Evolutionary conservation across 2,113 vertebrate species (phyloP).

Genomic region (Dascyllus trimaculatus): DNA sequence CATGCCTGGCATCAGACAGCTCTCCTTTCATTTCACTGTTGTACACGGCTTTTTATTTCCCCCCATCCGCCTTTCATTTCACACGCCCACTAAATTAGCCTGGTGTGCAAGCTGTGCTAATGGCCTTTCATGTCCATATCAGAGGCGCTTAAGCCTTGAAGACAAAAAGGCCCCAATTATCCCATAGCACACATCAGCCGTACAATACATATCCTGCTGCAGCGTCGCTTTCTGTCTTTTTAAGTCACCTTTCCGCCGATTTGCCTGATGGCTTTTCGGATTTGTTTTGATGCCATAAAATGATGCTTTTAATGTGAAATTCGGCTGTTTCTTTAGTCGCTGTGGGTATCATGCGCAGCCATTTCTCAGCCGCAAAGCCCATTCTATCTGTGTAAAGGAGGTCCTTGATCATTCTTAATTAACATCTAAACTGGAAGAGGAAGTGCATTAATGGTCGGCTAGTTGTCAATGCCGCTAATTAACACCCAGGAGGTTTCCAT

Average conservation of each 20-base stretch:
- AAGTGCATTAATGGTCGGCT: slow-evolving; percentile 87
- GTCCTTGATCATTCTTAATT: slow-evolving; percentile 74
- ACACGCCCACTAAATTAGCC: slow-evolving; percentile 72
- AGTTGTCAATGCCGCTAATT: slow-evolving; percentile 90
- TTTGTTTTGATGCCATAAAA: slow-evolving; percentile 41
- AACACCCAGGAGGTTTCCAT: slow-evolving; percentile 89
- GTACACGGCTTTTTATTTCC: slow-evolving; percentile 57
- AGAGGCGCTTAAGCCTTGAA: slow-evolving; percentile 70
- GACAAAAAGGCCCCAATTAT: slow-evolving; percentile 75
- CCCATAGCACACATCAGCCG: slow-evolving; percentile 56
- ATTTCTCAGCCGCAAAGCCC: slow-evolving; percentile 25
- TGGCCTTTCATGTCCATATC: slow-evolving; percentile 77
- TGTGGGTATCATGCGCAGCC: not conserved
- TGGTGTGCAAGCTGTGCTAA: slow-evolving; percentile 73
- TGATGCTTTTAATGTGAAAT: slow-evolving; percentile 1
- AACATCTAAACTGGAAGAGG: slow-evolving; percentile 80
- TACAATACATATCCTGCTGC: slow-evolving; percentile 8
- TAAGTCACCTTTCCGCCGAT: not conserved
- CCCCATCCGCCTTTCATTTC: slow-evolving; percentile 60
- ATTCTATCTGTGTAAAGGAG: slow-evolving; percentile 48
- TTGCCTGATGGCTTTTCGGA: slow-evolving; percentile 1
- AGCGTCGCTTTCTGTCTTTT: slow-evolving; percentile 20
- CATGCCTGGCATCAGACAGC: slow-evolving; percentile 49
- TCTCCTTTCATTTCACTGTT: slow-evolving; percentile 56
- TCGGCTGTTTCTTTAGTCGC: not conserved